Conservation (phyloP, 2,888 invertebrate species). For the Dasysyrphus albostriatus region DNA sequence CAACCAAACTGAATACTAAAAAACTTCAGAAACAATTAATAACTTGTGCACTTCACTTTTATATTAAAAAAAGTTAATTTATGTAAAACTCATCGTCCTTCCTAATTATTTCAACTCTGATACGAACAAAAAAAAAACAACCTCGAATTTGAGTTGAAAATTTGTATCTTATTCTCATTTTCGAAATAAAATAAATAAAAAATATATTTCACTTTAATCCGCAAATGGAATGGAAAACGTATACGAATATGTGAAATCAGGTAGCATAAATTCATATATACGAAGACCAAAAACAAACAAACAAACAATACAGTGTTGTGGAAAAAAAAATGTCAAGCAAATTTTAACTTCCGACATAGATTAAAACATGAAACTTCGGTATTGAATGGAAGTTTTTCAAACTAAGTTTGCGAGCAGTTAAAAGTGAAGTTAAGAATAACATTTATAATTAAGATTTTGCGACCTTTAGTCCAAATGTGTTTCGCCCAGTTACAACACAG, state of each 20-base stretch:
- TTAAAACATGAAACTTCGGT: no score
- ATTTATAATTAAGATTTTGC: no score
- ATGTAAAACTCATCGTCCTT: conserved; percentile 23
- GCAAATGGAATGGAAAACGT: conserved; percentile 70
- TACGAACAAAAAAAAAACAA: conserved; percentile 10
- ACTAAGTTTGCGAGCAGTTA: no score
- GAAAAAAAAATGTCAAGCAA: not conserved
- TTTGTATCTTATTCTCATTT: conserved; percentile 10
- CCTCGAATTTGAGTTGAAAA: conserved; percentile 8
- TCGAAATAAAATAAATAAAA: conserved; percentile 4
- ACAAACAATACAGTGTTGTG: conserved; percentile 13
- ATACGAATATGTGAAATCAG: conserved; percentile 55
- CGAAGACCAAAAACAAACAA: conserved; percentile 27
- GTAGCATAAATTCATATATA: conserved; percentile 45
- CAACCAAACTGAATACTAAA: not conserved
- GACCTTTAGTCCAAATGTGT: no score
- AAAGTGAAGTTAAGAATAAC: no score
- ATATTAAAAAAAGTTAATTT: conserved; percentile 1
- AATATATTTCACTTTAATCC: conserved; percentile 46
- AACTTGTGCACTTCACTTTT: conserved; percentile 34
- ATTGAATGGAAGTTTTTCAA: no score
- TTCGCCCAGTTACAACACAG: no score
- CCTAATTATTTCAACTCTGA: conserved; percentile 11
- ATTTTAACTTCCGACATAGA: no score
- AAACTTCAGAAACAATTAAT: conserved; percentile 30